phyloP scores from a whole-genome alignment of 2,888 invertebrate species.

The Xanthorhoe designata region DNA sequence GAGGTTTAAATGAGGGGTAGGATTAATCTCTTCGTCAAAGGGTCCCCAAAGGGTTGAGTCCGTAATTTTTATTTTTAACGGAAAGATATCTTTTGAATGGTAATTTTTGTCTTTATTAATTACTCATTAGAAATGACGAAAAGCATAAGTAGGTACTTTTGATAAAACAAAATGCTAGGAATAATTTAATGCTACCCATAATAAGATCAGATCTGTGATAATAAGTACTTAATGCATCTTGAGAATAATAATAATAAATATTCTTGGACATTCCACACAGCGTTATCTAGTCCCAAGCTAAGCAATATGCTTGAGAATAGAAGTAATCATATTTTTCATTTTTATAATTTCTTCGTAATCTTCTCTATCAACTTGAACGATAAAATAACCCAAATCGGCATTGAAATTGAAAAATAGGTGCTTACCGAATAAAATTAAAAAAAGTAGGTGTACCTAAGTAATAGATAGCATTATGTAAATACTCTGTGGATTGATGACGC shows the following conservation, averaged over 20 bases:
- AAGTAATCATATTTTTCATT: too few relatives aligned
- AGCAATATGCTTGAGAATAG: too few relatives aligned
- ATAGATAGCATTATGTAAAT: slow-evolving; percentile 11
- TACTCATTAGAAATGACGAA: neutral
- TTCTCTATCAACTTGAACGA: neutral
- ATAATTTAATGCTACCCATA: too few relatives aligned
- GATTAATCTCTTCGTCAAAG: slow-evolving; percentile 10
- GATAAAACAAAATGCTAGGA: too few relatives aligned
- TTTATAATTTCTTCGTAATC: neutral
- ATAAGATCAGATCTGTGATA: too few relatives aligned
- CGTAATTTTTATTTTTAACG: neutral
- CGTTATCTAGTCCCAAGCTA: too few relatives aligned
- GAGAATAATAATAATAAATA: too few relatives aligned
- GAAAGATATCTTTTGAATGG: neutral
- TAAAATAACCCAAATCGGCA: neutral
- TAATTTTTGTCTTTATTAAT: neutral
- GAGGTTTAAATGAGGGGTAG: slow-evolving; percentile 8
- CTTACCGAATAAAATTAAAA: slow-evolving; percentile 14
- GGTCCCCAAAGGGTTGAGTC: neutral
- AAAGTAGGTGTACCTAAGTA: slow-evolving; percentile 1
- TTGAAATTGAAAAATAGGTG: slow-evolving; percentile 1
- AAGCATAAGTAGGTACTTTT: too few relatives aligned
- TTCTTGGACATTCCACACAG: too few relatives aligned
- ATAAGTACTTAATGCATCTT: too few relatives aligned
- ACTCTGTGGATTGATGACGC: slow-evolving; percentile 16